These are phyloP conservation scores for Limosa lapponica DNA, from an alignment of 2,797 vertebrate species.

Conservation along the genomic window DNA sequence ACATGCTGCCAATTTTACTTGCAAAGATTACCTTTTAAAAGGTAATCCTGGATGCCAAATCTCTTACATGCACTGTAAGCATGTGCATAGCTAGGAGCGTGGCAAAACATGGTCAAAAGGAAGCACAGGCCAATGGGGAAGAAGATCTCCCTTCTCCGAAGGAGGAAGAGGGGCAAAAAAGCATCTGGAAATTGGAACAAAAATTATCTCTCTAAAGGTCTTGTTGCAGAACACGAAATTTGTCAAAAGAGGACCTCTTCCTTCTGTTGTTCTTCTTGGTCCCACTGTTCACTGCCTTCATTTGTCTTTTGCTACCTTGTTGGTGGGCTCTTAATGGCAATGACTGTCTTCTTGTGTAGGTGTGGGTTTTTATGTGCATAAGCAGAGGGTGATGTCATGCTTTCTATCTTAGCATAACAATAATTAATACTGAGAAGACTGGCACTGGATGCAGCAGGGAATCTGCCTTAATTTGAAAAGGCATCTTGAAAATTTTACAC, in stretches of 20 bases:
- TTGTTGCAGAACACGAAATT: not conserved
- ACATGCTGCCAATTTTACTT: not conserved
- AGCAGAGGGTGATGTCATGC: not conserved
- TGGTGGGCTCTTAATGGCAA: not conserved
- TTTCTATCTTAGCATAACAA: not conserved
- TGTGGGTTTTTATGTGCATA: not conserved
- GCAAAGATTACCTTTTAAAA: not conserved
- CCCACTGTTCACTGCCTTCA: not conserved
- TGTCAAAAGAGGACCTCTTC: not conserved
- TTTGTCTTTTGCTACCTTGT: not conserved
- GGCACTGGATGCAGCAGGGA: not conserved
- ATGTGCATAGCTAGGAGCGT: rapidly evolving
- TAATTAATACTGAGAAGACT: not conserved
- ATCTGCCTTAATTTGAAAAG: not conserved
- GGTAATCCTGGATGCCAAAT: not conserved
- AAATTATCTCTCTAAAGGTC: not conserved
- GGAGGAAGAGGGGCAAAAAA: not conserved
- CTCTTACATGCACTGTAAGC: not conserved
- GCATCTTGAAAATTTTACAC: not conserved
- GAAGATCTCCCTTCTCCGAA: not conserved
- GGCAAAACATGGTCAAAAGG: not conserved
- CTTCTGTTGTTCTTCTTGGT: not conserved
- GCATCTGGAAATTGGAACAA: not conserved
- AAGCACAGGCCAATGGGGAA: not conserved
- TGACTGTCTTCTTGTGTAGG: not conserved